Base-by-base conservation (phyloP, 2,888 invertebrate species). In the Petrolisthes manimaculis region DNA sequence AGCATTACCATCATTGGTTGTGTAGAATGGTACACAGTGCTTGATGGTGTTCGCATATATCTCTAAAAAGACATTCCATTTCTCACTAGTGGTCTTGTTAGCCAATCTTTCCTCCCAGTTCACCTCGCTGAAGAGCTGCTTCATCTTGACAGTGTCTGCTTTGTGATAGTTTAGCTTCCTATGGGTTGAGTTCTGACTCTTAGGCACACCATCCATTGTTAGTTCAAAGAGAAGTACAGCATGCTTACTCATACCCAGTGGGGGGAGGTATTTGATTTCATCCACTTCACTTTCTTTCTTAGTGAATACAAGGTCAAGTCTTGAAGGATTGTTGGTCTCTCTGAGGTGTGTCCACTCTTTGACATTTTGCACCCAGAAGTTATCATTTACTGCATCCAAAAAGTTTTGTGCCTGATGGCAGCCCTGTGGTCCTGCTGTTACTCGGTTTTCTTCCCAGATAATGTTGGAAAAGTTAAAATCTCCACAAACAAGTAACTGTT, bases 391-490 rank as follows among this genome's bases (percentile, higher is more conserved):
- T 21, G 86, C 61, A 4, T 86, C 86, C 81, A 86, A 24, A 74
- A 86, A 86, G 55, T 69, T 81, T 5, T 9, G 4, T 5, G 86
- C 86, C 14, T 86, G 82, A 3, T 53, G 37, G 1, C 4, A n/a
- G 54, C 74, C 86, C 74, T 81, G 86, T 6, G 86, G 21, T 3
- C 86, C 81, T 14, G 56, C 55, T 55, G 8, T 54, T 6, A 85
- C 85, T 53, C 77, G 79, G 79, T 85, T 85, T 24, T 86, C 86
- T 75, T 86, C 86, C 86, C 86, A 86, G n/a, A 54, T 71, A 69
- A 82, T 81, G 14, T 86, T 86, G 0, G 74, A 74, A 74, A 24
- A 86, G 55, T 86, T 86, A n/a, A 86, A 86, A 74, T 82, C 86
- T 8, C 86, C 81, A 82, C 82, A 82, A 55, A 86, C 74, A 53